These are phyloP conservation scores for Pristionchus fissidentatus DNA, from an alignment of 2,888 invertebrate genomes.

Conservation along the genomic window DNA sequence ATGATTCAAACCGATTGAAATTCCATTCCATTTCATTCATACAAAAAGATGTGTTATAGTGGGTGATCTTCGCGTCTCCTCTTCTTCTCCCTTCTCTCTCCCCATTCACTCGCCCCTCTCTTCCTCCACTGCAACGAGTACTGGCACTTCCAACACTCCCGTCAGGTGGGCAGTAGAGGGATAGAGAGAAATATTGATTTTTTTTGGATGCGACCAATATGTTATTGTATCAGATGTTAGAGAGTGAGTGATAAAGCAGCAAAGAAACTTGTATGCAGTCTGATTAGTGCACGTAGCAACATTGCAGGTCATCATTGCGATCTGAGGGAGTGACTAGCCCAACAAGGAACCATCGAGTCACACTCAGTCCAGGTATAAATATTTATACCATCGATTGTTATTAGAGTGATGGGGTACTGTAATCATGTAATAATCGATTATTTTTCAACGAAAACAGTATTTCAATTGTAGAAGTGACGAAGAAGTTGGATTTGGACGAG, in stretches of 20 bases:
- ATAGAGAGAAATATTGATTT: too few species aligned
- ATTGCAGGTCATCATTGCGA: constrained; percentile 51
- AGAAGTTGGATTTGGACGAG: constrained; percentile 45
- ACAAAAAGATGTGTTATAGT: background rate
- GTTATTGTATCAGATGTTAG: too few species aligned
- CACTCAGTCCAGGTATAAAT: constrained; percentile 53
- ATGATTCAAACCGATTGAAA: background rate
- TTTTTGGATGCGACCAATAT: too few species aligned
- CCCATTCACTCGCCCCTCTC: constrained; percentile 32
- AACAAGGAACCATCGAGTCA: constrained; percentile 52
- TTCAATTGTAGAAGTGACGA: constrained; percentile 42
- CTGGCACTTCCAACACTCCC: background rate
- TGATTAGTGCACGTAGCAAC: too few species aligned
- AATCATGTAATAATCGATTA: background rate
- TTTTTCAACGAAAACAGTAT: background rate
- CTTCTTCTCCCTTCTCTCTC: background rate
- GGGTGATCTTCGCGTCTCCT: constrained; percentile 42
- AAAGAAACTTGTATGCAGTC: too few species aligned
- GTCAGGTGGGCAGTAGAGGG: too few species aligned
- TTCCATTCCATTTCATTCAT: background rate
- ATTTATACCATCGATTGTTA: background rate
- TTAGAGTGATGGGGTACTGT: background rate
- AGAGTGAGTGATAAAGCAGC: too few species aligned
- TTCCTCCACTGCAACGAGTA: constrained; percentile 26
- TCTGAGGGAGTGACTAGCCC: constrained; percentile 51